These are phyloP conservation scores for Molossus alvarezi DNA, from an alignment of 2,797 vertebrate species.

Conservation along the genomic window DNA sequence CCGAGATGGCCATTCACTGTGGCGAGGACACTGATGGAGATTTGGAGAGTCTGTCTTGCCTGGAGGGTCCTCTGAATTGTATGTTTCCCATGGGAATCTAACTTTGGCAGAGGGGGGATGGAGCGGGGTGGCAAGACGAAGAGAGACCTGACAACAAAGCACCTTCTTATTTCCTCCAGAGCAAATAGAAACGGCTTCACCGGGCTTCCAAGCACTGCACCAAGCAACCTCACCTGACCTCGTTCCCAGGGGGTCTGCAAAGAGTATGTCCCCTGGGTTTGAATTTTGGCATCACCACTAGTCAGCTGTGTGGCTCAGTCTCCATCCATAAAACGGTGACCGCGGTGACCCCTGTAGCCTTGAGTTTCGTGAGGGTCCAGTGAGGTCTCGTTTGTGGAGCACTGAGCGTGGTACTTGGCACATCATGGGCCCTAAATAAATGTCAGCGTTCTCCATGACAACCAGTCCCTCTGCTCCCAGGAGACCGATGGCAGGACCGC, in stretches of 20 bases:
- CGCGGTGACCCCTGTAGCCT: background rate
- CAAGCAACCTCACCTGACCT: background rate
- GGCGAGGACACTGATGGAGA: background rate
- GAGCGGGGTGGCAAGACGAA: background rate
- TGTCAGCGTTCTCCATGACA: background rate
- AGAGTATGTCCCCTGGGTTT: background rate
- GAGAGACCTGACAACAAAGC: background rate
- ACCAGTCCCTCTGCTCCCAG: background rate
- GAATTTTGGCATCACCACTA: background rate
- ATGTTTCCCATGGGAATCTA: background rate
- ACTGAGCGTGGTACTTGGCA: background rate
- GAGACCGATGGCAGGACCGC: background rate
- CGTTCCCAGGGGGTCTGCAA: background rate
- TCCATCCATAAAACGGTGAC: background rate
- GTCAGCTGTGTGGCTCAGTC: background rate
- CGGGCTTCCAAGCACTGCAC: background rate
- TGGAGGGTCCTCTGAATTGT: background rate
- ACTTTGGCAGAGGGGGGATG: background rate
- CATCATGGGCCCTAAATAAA: background rate
- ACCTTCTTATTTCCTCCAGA: background rate
- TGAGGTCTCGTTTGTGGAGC: background rate
- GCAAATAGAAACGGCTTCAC: background rate
- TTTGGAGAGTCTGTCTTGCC: background rate
- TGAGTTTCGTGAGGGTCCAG: background rate
- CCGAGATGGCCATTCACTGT: background rate